phyloP scores from a whole-genome alignment of 1,140 invertebrate genomes.

The Listronotus oregonensis region DNA sequence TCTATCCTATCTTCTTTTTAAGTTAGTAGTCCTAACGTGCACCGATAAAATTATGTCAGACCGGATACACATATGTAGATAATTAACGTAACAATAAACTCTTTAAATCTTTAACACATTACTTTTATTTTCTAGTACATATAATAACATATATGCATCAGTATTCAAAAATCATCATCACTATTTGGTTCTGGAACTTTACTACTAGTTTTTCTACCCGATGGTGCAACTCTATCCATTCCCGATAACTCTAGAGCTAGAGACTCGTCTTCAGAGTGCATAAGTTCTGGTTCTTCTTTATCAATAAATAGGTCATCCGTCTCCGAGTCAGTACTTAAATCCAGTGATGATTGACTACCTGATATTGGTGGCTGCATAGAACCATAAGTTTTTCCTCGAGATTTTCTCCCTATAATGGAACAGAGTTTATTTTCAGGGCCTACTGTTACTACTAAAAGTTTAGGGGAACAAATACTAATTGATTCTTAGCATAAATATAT shows the following conservation, averaged over 20 bases:
- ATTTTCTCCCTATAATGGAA: slow-evolving; percentile 36
- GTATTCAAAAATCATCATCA: slow-evolving; percentile 54
- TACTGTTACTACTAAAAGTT: no score
- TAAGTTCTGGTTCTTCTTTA: slow-evolving; percentile 53
- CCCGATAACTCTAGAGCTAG: slow-evolving; percentile 48
- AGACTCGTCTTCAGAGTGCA: slow-evolving; percentile 54
- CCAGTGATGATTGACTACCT: slow-evolving; percentile 47
- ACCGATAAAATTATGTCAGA: no score
- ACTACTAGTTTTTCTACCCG: slow-evolving; percentile 37
- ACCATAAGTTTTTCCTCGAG: slow-evolving; percentile 44
- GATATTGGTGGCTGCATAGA: slow-evolving; percentile 47
- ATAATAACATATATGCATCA: background rate
- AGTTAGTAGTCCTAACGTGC: no score
- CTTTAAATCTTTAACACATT: no score
- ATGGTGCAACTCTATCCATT: slow-evolving; percentile 44
- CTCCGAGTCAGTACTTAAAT: slow-evolving; percentile 51
- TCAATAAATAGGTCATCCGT: slow-evolving; percentile 53
- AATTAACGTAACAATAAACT: no score
- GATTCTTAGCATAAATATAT: no score
- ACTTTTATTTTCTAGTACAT: no score
- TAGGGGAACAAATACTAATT: no score
- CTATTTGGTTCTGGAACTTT: slow-evolving; percentile 46
- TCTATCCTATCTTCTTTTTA: no score
- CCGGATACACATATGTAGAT: no score
- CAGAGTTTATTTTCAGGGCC: no score